Base-by-base conservation (phyloP, 2,888 invertebrate genomes). In the Mycogona germanica region DNA sequence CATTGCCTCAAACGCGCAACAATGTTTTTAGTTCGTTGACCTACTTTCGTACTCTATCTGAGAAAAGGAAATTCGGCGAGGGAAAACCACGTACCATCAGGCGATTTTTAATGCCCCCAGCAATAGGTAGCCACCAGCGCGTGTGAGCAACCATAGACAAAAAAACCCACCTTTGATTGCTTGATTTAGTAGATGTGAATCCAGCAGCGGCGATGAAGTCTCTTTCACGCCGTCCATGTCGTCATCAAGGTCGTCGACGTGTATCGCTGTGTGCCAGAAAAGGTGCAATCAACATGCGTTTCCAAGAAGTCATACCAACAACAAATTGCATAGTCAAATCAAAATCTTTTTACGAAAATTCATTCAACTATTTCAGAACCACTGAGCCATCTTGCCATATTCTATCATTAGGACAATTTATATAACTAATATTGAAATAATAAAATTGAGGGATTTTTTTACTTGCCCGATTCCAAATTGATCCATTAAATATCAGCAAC, bases 181-280 rank as follows among this genome's bases (percentile, higher is more conserved):
- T 35, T 48, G 49, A 37, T 48, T 48, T 19, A 48, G 35, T 17
- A 35, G 32, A 19, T 48, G 37, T 14, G 49, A 35, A 35, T 48
- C 49, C 35, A 48, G 2, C 26, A 32, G 21, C 12, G 49, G 49
- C 7, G 49, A 23, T 25, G 29, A 9, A 21, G 9, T 28, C 21
- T 5, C 37, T 17, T 37, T 48, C 7, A 32, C 21, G 7, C 35
- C 32, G 21, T 48, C 49, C n/a, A 48, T 21, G 35, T 35, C 35
- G 37, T 48, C 49, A 21, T 35, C 17, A 3, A 25, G 25, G 26
- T 48, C 49, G 19, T 52, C 35, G 32, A 35, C 23, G 14, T 46
- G n/a, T n/a, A n/a, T n/a, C n/a, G n/a, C n/a, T n/a, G n/a, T n/a
- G n/a, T n/a, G n/a, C n/a, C n/a, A n/a, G n/a, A n/a, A n/a, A n/a